These are phyloP conservation scores for Numenius phaeopus DNA, from an alignment of 2,797 vertebrate species.

Conservation along the genomic window DNA sequence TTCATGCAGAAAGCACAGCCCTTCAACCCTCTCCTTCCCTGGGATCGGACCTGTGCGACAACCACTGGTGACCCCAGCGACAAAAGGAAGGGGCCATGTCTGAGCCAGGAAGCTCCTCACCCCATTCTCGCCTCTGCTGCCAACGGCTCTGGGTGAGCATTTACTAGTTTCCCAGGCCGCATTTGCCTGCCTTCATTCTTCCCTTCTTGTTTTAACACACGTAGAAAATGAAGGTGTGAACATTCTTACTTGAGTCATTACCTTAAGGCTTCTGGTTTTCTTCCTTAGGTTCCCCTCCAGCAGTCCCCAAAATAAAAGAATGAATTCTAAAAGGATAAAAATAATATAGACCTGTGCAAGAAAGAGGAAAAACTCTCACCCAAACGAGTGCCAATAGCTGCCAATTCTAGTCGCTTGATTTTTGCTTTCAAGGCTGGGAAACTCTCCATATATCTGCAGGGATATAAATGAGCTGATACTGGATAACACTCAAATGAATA, in stretches of 20 bases:
- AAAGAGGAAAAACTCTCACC: background rate
- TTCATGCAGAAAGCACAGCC: background rate
- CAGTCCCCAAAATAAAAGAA: background rate
- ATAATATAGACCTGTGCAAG: slow-evolving; percentile 21
- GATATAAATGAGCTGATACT: slow-evolving; percentile 36
- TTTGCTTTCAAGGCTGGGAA: slow-evolving; percentile 64
- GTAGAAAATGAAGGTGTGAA: slow-evolving; percentile 16
- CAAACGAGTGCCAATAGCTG: slow-evolving; percentile 36
- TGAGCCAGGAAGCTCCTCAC: background rate
- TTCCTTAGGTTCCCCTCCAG: slow-evolving; percentile 33
- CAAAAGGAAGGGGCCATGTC: rapidly evolving
- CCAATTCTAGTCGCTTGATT: slow-evolving; percentile 50
- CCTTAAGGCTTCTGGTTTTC: slow-evolving; percentile 53
- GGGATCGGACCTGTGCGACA: background rate
- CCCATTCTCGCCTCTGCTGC: rapidly evolving
- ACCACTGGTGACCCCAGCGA: background rate
- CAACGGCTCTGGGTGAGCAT: background rate
- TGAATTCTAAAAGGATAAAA: slow-evolving; percentile 33
- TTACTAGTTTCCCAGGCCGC: background rate
- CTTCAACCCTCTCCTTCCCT: background rate
- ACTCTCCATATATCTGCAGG: slow-evolving; percentile 64
- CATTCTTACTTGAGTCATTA: slow-evolving; percentile 37
- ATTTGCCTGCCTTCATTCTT: background rate
- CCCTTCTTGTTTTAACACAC: slow-evolving; percentile 12
- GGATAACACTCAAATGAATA: slow-evolving; percentile 36